Conservation (phyloP, 1,140 invertebrate genomes). For the Zaprionus gabonicus region DNA sequence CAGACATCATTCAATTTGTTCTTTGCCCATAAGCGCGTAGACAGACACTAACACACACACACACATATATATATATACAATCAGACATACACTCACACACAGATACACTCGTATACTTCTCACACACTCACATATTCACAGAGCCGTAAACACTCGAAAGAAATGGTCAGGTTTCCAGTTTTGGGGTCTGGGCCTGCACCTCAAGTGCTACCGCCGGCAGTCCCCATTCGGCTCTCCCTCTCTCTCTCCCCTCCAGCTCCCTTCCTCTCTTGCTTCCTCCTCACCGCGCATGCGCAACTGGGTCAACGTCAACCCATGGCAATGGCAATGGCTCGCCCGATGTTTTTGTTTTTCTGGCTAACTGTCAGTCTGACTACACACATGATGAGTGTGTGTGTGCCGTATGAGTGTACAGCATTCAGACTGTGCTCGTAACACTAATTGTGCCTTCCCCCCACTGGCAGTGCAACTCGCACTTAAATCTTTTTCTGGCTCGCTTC, state of each 20-base stretch:
- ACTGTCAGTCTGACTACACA: slow-evolving; percentile 29
- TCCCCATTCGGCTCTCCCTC: neutral
- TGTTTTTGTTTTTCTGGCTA: slow-evolving; percentile 37
- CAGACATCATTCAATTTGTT: slow-evolving; percentile 62
- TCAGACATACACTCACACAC: neutral
- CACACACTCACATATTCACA: slow-evolving; percentile 4
- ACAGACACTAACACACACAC: neutral
- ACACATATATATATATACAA: neutral
- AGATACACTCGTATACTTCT: neutral
- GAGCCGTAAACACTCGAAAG: slow-evolving; percentile 6
- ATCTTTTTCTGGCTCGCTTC: slow-evolving; percentile 31
- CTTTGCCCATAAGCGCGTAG: slow-evolving; percentile 50
- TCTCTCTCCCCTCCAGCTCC: neutral
- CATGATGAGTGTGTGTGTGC: slow-evolving; percentile 7
- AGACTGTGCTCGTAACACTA: slow-evolving; percentile 36
- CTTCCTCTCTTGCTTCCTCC: neutral
- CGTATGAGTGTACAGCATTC: slow-evolving; percentile 5
- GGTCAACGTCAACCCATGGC: slow-evolving; percentile 67
- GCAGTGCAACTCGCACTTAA: slow-evolving; percentile 17
- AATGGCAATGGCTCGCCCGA: slow-evolving; percentile 57
- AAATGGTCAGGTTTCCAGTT: slow-evolving; percentile 69
- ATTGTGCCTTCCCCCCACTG: slow-evolving; percentile 28
- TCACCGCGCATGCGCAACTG: slow-evolving; percentile 66
- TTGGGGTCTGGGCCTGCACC: slow-evolving; percentile 53
- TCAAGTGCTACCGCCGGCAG: slow-evolving; percentile 32